These are phyloP conservation scores for Frankliniella intonsa DNA, from an alignment of 2,888 invertebrate genomes.

Conservation along the genomic window DNA sequence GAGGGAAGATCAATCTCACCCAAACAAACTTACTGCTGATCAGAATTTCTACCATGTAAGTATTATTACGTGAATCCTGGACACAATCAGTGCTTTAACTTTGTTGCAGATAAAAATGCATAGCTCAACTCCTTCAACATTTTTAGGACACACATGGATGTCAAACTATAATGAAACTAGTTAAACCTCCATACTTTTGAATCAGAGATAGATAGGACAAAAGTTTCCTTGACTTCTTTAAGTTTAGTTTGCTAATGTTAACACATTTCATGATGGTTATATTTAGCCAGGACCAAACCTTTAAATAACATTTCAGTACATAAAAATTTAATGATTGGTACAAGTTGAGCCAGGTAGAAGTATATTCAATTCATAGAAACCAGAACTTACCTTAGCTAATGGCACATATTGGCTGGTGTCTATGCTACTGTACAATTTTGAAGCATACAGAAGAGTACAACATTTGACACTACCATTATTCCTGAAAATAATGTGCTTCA, in stretches of 20 bases:
- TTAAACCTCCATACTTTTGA: background rate
- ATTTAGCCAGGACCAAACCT: background rate
- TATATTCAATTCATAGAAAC: background rate
- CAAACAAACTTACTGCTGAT: background rate
- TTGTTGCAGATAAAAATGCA: background rate
- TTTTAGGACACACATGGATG: background rate
- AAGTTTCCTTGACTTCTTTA: background rate
- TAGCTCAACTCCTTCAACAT: background rate
- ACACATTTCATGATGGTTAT: background rate
- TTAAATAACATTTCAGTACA: background rate
- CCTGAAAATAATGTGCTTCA: too few species aligned
- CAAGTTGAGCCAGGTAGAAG: background rate
- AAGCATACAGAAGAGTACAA: too few species aligned
- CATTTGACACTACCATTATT: too few species aligned
- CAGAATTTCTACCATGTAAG: background rate
- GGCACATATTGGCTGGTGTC: background rate
- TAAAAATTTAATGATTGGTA: background rate
- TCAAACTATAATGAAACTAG: background rate
- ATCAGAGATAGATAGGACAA: background rate
- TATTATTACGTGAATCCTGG: background rate
- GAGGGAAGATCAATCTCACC: background rate
- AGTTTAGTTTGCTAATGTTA: background rate
- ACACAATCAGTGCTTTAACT: slow-evolving; percentile 4
- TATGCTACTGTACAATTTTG: too few species aligned
- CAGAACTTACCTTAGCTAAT: background rate